Conservation (phyloP, 2,797 vertebrate genomes). For the Melanotaenia trifasciata region DNA sequence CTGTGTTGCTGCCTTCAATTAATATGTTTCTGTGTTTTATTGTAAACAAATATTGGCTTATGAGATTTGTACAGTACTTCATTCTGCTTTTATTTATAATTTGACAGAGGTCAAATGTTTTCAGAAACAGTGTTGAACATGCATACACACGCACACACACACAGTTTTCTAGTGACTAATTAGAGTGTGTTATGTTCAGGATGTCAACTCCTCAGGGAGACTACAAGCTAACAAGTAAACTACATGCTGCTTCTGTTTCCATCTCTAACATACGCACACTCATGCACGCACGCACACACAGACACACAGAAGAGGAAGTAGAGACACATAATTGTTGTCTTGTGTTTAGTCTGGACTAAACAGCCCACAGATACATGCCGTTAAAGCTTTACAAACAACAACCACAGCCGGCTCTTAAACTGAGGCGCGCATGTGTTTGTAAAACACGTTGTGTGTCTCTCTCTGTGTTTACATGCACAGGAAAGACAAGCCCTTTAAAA, state of each 20-base stretch:
- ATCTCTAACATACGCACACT: background rate
- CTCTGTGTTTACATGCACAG: background rate
- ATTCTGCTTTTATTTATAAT: background rate
- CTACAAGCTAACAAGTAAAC: constrained; percentile 45
- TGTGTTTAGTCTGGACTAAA: constrained; percentile 34
- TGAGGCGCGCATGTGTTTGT: background rate
- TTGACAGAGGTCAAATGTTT: background rate
- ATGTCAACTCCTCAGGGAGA: constrained; percentile 57
- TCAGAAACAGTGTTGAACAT: background rate
- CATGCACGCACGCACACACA: background rate
- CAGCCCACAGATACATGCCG: constrained; percentile 27
- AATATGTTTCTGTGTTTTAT: too few relatives aligned
- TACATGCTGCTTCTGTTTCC: constrained; percentile 1
- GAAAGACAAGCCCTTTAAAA: constrained; percentile 6
- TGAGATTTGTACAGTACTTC: too few relatives aligned
- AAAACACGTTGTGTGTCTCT: background rate
- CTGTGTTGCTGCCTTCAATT: too few relatives aligned
- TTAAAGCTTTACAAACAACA: constrained; percentile 16
- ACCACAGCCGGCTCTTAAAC: background rate
- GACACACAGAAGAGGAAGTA: background rate
- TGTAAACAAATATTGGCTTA: too few relatives aligned
- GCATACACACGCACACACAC: background rate
- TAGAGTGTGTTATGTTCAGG: constrained; percentile 49
- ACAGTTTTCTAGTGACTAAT: constrained; percentile 45
- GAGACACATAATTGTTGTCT: constrained; percentile 21